Conservation (phyloP, 2,113 vertebrate species). For the Pterophyllum scalare region DNA sequence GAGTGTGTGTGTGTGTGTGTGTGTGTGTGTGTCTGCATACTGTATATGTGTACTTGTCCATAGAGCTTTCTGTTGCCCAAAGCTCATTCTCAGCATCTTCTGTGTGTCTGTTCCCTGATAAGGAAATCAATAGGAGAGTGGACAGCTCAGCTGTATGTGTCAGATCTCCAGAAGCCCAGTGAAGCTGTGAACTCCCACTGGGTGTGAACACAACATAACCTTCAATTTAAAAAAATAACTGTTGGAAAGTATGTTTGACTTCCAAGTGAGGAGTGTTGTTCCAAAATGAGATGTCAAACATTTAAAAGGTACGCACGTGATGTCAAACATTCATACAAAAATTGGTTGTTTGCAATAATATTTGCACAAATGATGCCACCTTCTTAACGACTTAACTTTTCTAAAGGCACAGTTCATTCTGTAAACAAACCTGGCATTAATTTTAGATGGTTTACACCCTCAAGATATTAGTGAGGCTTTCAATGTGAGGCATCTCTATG, state of each 20-base stretch:
- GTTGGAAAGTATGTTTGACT: slow-evolving; percentile 2
- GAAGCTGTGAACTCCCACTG: slow-evolving; percentile 35
- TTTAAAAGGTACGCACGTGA: not conserved
- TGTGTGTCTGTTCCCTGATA: slow-evolving; percentile 59
- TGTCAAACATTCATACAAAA: not conserved
- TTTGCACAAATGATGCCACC: not conserved
- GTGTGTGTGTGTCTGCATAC: slow-evolving; percentile 6
- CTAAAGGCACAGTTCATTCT: not conserved
- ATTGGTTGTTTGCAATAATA: not conserved
- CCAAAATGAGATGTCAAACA: slow-evolving; percentile 25
- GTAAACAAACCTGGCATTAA: not conserved
- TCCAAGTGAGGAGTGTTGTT: slow-evolving; percentile 9
- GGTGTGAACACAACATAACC: slow-evolving; percentile 30
- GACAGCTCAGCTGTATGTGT: slow-evolving; percentile 52
- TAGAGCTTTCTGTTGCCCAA: slow-evolving; percentile 25
- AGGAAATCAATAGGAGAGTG: slow-evolving; percentile 67
- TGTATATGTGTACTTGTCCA: slow-evolving; percentile 12
- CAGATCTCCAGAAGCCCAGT: slow-evolving; percentile 27
- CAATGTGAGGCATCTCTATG: not conserved
- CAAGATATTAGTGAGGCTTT: not conserved
- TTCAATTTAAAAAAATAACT: slow-evolving; percentile 32
- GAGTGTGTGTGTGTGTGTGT: slow-evolving; percentile 23
- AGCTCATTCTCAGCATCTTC: slow-evolving; percentile 48
- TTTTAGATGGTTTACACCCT: not conserved
- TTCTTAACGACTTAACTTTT: not conserved